Evolutionary conservation across 2,888 invertebrate species (phyloP).

Genomic region (Agrilus biguttatus): DNA sequence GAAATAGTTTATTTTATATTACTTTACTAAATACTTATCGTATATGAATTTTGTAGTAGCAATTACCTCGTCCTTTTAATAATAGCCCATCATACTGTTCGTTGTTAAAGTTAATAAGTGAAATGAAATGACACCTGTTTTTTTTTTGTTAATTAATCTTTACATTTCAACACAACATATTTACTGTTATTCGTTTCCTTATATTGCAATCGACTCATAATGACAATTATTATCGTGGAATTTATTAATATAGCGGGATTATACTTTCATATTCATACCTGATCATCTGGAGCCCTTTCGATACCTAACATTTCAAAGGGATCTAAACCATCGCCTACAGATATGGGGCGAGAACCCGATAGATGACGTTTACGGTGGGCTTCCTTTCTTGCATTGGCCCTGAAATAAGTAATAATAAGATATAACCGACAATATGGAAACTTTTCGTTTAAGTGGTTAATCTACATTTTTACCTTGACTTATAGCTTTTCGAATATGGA

Average conservation of each 20-base stretch:
- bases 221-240: background rate
- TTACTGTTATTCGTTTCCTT: background rate
- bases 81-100: too few relatives aligned
- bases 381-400: conserved; percentile 17
- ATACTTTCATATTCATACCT: conserved; percentile 30
- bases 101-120: too few relatives aligned
- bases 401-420: conserved; percentile 5
- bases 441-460: background rate
- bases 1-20: too few relatives aligned
- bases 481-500: conserved; percentile 48
- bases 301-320: conserved; percentile 76
- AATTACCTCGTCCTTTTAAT: too few relatives aligned
- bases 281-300: conserved; percentile 68
- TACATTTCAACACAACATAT: too few relatives aligned
- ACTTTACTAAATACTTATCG: too few relatives aligned
- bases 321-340: conserved; percentile 70
- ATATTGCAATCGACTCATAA: background rate
- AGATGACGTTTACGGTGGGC: conserved; percentile 24
- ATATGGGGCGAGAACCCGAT: conserved; percentile 66
- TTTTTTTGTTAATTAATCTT: too few relatives aligned
- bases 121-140: too few relatives aligned
- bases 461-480: conserved; percentile 11
- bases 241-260: conserved; percentile 3
- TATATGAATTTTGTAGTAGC: too few relatives aligned
- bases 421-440: background rate